Conservation (phyloP, 1,140 invertebrate genomes). For the Drosophila nannoptera region DNA sequence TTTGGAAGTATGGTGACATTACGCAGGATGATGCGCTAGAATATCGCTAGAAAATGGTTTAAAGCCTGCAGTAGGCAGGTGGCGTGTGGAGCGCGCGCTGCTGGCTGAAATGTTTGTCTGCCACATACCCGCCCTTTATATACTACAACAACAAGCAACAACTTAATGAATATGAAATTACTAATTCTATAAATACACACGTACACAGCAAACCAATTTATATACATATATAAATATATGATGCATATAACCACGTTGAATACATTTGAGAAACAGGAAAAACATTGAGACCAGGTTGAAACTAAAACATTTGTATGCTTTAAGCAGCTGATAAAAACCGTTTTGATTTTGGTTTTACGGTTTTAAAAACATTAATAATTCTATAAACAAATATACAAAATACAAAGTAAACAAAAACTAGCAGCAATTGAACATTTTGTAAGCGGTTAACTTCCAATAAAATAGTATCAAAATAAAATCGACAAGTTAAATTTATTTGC, state of each 20-base stretch:
- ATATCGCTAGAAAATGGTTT: constrained; percentile 66
- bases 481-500: constrained; percentile 32
- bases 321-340: constrained; percentile 55
- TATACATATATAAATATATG: constrained; percentile 38
- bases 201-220: constrained; percentile 42
- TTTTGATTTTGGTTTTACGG: constrained; percentile 37
- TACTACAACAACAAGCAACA: constrained; percentile 70
- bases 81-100: constrained; percentile 57
- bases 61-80: constrained; percentile 59
- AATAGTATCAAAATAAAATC: constrained; percentile 49
- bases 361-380: constrained; percentile 49
- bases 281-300: constrained; percentile 28
- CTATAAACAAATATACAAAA: constrained; percentile 62
- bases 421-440: constrained; percentile 58
- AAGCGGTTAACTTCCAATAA: constrained; percentile 50
- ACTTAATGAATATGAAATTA: constrained; percentile 76
- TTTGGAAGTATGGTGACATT: constrained; percentile 98
- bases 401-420: constrained; percentile 45
- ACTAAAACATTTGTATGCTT: constrained; percentile 62
- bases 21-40: constrained; percentile 90
- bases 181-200: constrained; percentile 63
- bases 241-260: constrained; percentile 65
- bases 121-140: constrained; percentile 79
- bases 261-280: constrained; percentile 54
- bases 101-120: constrained; percentile 78